Evolutionary conservation across 2,797 vertebrate species (phyloP).

Genomic region (Hypotaenidia philippensis): DNA sequence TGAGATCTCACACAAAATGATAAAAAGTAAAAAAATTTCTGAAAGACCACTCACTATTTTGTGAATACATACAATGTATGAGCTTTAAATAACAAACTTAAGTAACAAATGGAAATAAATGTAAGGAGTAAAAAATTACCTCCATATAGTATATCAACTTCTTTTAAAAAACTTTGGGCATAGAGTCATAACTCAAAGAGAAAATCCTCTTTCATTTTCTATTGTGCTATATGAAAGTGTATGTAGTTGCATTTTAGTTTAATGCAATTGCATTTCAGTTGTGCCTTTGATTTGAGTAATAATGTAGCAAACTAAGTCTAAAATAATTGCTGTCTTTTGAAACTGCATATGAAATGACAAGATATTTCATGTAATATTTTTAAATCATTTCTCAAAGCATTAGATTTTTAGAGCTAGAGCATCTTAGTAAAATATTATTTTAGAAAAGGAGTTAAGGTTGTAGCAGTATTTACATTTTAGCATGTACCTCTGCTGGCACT

Average conservation of each 20-base stretch:
- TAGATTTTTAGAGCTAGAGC: not conserved
- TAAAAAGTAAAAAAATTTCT: not conserved
- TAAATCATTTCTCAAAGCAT: not conserved
- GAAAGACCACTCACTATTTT: not conserved
- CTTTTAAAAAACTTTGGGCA: conserved; percentile 4
- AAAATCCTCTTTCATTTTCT: not conserved
- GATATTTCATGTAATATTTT: not conserved
- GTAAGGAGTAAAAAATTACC: not conserved
- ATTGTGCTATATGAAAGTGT: not conserved
- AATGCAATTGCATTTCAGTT: not conserved
- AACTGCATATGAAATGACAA: not conserved
- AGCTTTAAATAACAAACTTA: not conserved
- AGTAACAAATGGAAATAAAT: not conserved
- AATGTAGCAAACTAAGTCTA: not conserved
- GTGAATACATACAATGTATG: not conserved
- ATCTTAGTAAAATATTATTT: not conserved
- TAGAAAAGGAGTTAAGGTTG: not conserved
- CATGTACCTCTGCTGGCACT: not conserved
- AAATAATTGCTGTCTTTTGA: not conserved
- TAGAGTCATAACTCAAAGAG: not conserved
- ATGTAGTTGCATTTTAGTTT: not conserved
- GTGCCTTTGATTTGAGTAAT: not conserved
- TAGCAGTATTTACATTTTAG: not conserved
- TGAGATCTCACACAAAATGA: not conserved
- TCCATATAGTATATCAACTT: no score